phyloP scores from a whole-genome alignment of 2,797 vertebrate species.

The Gallinago nigripennis region DNA sequence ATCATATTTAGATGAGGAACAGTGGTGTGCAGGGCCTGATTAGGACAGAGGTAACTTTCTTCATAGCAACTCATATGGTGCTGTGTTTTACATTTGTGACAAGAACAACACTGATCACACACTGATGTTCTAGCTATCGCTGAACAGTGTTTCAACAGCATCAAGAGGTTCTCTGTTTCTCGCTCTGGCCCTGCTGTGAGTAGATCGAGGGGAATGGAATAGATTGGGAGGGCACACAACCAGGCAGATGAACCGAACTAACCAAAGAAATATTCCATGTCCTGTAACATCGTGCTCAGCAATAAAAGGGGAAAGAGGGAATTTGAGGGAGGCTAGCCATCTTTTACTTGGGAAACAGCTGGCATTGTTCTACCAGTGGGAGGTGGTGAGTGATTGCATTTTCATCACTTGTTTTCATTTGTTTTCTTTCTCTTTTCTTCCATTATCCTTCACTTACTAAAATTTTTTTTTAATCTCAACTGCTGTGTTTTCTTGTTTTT shows the following conservation, averaged over 20 bases:
- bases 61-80: background rate
- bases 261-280: background rate
- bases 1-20: background rate
- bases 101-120: background rate
- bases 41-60: background rate
- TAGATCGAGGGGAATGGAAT: background rate
- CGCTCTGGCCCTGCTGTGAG: background rate
- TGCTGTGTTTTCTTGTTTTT: background rate
- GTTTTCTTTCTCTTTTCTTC: background rate
- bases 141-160: background rate
- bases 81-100: background rate
- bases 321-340: background rate
- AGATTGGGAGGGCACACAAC: background rate
- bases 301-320: background rate
- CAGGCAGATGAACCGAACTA: background rate
- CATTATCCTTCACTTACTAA: background rate
- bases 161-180: background rate
- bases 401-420: background rate
- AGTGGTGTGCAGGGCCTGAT: background rate
- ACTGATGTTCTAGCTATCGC: background rate
- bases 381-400: background rate
- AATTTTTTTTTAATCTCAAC: background rate
- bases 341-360: rapidly evolving
- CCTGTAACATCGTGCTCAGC: no score
- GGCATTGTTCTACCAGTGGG: background rate